Evolutionary conservation across 30 jellyfish, hydroid and myxozoan species (phyloP), one percentile per base, ranked within the genome.

Genomic region (Hydractinia symbiolongicarpus): DNA sequence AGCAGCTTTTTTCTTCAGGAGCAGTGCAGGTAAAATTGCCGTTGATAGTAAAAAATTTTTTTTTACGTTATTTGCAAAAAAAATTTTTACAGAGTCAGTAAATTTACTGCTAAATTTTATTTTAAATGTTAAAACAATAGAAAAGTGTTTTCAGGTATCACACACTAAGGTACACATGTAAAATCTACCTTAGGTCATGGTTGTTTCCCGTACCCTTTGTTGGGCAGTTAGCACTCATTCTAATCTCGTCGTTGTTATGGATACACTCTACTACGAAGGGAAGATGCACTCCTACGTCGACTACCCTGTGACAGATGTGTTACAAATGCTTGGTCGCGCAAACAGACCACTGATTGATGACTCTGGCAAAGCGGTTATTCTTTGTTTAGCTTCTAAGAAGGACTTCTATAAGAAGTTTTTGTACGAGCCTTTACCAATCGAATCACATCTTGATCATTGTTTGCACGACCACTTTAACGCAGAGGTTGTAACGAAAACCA

Each of bases 401-500:
- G 99, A 94, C 60, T 88, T 83, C 50, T 94, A 82, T 84, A 88
- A 88, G 83, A 94, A 88, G 86, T 94, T 94, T 67, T 79, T 94
- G 13, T 86, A 86, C 79, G 99, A 94, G 83, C 97, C 99, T 9
- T 73, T 94, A 57, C 96, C 99, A 8, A 88, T 94, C 56, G 99
- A 94, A 91, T 94, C 99, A 4, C 99, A 94, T 78, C 83, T 94
- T 7, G 99, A 94, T 79, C 99, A 94, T 75, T 94, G 97, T 79
- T 88, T 94, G 77, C 99, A 94, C 66, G 99, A 94, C 54, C 99
- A 94, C 71, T 94, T 94, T 82, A 88, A 90, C 61, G 99, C 99
- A 20, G 99, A 94, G 86, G 99, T 94, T 73, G 99, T 94, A 56
- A 94, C 99, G 30, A 94, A 94, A 77, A 86, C 97, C 52, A 89